Conservation (phyloP, 2,113 vertebrate species). For the Sceloporus undulatus region DNA sequence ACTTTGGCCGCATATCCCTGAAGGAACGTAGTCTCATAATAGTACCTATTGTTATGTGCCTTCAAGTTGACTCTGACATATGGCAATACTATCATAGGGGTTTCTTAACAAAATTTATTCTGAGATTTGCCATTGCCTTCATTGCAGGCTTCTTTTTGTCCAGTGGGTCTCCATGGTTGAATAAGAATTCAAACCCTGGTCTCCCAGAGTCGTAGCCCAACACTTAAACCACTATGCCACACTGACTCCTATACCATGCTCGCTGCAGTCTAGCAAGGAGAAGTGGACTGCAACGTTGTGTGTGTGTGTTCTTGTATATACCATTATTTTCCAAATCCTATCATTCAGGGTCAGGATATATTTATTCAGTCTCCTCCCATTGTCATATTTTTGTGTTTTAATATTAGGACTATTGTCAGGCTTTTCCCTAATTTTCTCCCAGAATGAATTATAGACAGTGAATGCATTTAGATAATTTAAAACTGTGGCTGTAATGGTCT, state of each 20-base stretch:
- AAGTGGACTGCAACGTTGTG: neutral
- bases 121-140: too few species aligned
- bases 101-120: too few species aligned
- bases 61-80: too few species aligned
- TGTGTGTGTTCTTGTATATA: neutral
- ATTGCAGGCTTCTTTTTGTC: too few species aligned
- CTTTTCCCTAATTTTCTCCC: neutral
- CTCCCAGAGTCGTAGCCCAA: too few species aligned
- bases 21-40: neutral
- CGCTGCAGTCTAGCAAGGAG: neutral
- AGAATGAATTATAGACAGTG: neutral
- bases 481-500: neutral
- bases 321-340: neutral
- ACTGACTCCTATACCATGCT: neutral
- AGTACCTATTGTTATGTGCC: too few species aligned
- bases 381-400: neutral
- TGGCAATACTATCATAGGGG: too few species aligned
- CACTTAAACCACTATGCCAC: too few species aligned
- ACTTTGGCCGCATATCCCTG: neutral
- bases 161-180: too few species aligned
- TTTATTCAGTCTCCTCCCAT: neutral
- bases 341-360: neutral
- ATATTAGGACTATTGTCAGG: too few species aligned
- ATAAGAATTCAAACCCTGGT: too few species aligned
- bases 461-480: neutral